A percentile compares a stretch with the other conserved stretches of the same genome.
phyloP scores from a whole-genome alignment of 2,888 invertebrate genomes.

The Oasisia sp. region DNA sequence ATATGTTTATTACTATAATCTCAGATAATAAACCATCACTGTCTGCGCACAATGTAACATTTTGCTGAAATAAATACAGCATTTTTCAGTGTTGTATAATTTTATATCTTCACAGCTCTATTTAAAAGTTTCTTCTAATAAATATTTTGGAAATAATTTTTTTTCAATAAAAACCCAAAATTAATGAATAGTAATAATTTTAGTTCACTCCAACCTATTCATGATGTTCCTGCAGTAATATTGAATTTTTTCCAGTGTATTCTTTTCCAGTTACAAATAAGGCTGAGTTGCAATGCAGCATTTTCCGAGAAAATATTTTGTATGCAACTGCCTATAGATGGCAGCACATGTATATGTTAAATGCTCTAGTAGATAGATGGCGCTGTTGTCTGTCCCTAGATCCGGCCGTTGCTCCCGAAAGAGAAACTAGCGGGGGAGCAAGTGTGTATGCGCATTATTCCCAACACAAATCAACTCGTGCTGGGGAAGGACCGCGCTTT shows the following conservation, averaged over 20 bases:
- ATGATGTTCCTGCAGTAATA: too few relatives aligned
- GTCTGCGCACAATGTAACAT: too few relatives aligned
- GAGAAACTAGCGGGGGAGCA: constrained; percentile 63
- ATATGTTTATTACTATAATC: too few relatives aligned
- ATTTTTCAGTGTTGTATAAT: too few relatives aligned
- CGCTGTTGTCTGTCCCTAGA: constrained; percentile 32
- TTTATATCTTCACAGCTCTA: too few relatives aligned
- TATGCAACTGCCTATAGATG: neutral
- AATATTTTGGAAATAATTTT: too few relatives aligned
- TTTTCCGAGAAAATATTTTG: neutral
- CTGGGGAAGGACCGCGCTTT: constrained; percentile 78
- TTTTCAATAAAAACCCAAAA: too few relatives aligned
- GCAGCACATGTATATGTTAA: neutral
- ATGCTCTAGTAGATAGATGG: neutral
- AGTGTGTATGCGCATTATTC: constrained; percentile 58
- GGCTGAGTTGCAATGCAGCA: neutral
- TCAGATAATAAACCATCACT: too few relatives aligned
- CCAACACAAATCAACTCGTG: constrained; percentile 69
- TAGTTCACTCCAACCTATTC: too few relatives aligned
- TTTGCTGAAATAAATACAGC: too few relatives aligned
- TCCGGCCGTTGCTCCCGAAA: constrained; percentile 63
- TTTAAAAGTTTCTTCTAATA: too few relatives aligned
- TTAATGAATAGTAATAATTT: too few relatives aligned
- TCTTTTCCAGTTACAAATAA: neutral
- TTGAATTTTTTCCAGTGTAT: neutral